These are phyloP conservation scores for Corydoras sp. DNA, from an alignment of 2,113 vertebrate species.

Conservation along the genomic window DNA sequence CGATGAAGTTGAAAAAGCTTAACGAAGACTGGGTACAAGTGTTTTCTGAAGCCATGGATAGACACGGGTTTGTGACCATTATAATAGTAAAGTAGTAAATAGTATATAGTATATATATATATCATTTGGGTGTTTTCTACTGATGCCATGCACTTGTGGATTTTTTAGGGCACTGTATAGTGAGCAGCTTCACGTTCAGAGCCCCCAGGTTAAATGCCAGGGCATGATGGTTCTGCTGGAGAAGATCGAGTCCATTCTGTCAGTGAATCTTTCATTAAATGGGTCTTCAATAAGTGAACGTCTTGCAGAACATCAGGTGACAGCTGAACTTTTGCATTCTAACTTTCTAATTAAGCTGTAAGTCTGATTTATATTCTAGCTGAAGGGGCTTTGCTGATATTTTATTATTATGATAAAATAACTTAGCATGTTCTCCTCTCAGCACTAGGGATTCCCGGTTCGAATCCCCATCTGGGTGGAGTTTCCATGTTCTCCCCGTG, in stretches of 20 bases:
- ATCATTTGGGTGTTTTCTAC: no score
- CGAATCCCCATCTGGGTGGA: no score
- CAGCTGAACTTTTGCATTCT: no score
- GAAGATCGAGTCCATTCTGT: slow-evolving; percentile 60
- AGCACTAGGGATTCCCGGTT: no score
- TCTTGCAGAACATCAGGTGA: slow-evolving; percentile 75
- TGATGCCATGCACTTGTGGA: neutral
- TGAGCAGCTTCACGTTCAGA: slow-evolving; percentile 54
- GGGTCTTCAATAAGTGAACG: slow-evolving; percentile 67
- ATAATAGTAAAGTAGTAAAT: no score
- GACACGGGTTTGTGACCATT: slow-evolving; percentile 66
- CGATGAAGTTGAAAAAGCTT: slow-evolving; percentile 66
- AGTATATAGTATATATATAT: no score
- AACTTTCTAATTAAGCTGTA: no score
- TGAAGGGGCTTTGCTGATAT: no score
- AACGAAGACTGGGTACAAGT: slow-evolving; percentile 68
- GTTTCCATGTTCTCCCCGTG: no score
- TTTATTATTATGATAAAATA: no score
- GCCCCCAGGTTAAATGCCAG: slow-evolving; percentile 71
- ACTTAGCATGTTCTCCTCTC: no score
- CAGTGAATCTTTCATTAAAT: slow-evolving; percentile 44
- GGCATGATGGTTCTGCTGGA: slow-evolving; percentile 70
- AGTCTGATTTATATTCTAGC: no score
- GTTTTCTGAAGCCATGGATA: slow-evolving; percentile 55
- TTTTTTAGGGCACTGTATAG: slow-evolving; percentile 59